Evolutionary conservation across 2,888 invertebrate genomes (phyloP).

Genomic region (Conus canariensis): DNA sequence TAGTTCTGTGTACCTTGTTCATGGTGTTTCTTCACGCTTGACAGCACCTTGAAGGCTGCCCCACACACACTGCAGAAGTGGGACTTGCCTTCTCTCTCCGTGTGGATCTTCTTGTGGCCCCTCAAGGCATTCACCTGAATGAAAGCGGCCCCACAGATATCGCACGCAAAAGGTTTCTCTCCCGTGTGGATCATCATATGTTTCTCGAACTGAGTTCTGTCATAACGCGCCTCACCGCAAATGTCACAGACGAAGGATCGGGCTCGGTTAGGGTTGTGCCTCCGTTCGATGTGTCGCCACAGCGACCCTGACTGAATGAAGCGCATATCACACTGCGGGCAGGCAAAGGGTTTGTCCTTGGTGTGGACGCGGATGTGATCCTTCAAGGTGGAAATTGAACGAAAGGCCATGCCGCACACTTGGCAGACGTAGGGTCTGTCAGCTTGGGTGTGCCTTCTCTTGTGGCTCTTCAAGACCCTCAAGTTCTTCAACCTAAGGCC

Average conservation of each 20-base stretch:
- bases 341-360: background rate
- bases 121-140: constrained; percentile 42
- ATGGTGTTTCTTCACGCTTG: constrained; percentile 45
- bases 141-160: constrained; percentile 41
- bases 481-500: constrained; percentile 35
- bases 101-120: constrained; percentile 42
- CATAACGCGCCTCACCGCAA: constrained; percentile 1
- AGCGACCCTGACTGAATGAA: background rate
- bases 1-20: constrained; percentile 31
- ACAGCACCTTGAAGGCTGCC: constrained; percentile 41
- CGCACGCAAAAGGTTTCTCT: constrained; percentile 41
- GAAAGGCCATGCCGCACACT: constrained; percentile 38
- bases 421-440: constrained; percentile 40
- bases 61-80: constrained; percentile 47
- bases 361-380: constrained; percentile 24
- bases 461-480: constrained; percentile 37
- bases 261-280: background rate
- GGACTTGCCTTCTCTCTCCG: constrained; percentile 36
- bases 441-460: constrained; percentile 28
- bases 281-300: background rate
- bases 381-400: constrained; percentile 24
- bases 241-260: background rate
- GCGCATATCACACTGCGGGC: background rate
- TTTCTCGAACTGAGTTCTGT: background rate
- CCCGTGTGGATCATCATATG: constrained; percentile 42